Evolutionary conservation across 1,140 invertebrate genomes (phyloP), one percentile per base, ranked within the genome.

Genomic region (Archegozetes longisetosus): DNA sequence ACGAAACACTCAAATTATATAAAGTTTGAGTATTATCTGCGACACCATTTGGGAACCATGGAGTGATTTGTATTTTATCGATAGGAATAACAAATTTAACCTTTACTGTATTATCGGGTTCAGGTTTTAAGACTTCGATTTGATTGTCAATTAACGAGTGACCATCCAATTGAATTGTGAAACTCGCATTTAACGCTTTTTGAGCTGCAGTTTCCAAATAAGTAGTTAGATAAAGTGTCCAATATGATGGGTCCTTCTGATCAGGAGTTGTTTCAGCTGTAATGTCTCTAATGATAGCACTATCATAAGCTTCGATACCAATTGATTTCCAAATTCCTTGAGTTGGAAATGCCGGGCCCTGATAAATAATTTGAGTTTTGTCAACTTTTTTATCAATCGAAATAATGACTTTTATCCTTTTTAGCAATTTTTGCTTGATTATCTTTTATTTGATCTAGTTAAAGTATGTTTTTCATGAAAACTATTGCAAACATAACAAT

Each of bases 341-440:
- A 2, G 88, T 91, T 0, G 93, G 90, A 64, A 93, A 89, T 0
- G 91, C 86, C 17, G 91, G 89, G 89, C 24, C 23, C 23, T 20
- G n/a, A n/a, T n/a, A n/a, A n/a, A n/a, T n/a, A n/a, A n/a, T n/a
- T n/a, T n/a, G n/a, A n/a, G n/a, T n/a, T n/a, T n/a, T n/a, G n/a
- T n/a, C n/a, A n/a, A n/a, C n/a, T n/a, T n/a, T n/a, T n/a, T n/a
- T n/a, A n/a, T n/a, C n/a, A n/a, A n/a, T n/a, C n/a, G n/a, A n/a
- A n/a, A n/a, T n/a, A n/a, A n/a, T n/a, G n/a, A n/a, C n/a, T n/a
- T n/a, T n/a, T n/a, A n/a, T n/a, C n/a, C n/a, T n/a, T n/a, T n/a
- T n/a, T n/a, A n/a, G n/a, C n/a, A n/a, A n/a, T n/a, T n/a, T n/a
- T n/a, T n/a, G n/a, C n/a, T n/a, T n/a, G n/a, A n/a, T n/a, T n/a